These are phyloP conservation scores for Acanthopagrus latus DNA, from an alignment of 2,797 vertebrate species.

Conservation along the genomic window DNA sequence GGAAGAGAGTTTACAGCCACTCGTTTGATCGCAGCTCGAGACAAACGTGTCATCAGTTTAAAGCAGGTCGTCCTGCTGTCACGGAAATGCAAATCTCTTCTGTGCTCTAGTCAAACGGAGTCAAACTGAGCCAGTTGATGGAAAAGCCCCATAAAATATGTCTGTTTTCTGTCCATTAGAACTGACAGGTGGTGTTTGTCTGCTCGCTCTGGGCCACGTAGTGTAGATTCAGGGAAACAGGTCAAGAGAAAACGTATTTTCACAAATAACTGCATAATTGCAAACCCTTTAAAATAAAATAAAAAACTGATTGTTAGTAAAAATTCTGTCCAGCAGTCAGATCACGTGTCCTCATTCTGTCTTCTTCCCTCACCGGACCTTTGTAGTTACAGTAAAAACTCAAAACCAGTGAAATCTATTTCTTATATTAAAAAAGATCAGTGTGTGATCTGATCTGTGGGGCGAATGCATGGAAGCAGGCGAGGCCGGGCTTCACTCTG, in stretches of 20 bases:
- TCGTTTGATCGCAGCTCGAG: too few species aligned
- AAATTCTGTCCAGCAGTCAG: conserved; percentile 19
- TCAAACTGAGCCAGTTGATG: too few species aligned
- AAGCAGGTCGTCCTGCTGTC: too few species aligned
- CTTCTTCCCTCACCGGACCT: neutral
- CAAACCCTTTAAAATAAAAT: conserved; percentile 23
- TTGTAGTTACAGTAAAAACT: neutral
- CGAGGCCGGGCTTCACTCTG: neutral
- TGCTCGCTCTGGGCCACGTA: neutral
- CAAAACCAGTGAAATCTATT: conserved; percentile 2
- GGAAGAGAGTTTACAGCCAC: too few species aligned
- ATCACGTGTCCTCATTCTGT: neutral
- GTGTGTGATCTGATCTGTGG: neutral
- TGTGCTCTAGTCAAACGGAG: too few species aligned
- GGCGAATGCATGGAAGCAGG: neutral
- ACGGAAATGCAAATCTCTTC: too few species aligned
- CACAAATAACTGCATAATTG: neutral
- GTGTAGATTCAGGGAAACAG: neutral
- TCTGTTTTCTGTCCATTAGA: too few species aligned
- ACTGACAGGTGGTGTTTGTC: neutral
- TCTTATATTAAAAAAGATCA: neutral
- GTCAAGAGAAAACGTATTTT: neutral
- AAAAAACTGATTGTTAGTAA: conserved; percentile 1
- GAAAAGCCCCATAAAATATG: neutral
- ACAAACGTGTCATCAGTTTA: too few species aligned